These are phyloP conservation scores for Polydrusus cervinus DNA, from an alignment of 2,888 invertebrate species.

Conservation along the genomic window DNA sequence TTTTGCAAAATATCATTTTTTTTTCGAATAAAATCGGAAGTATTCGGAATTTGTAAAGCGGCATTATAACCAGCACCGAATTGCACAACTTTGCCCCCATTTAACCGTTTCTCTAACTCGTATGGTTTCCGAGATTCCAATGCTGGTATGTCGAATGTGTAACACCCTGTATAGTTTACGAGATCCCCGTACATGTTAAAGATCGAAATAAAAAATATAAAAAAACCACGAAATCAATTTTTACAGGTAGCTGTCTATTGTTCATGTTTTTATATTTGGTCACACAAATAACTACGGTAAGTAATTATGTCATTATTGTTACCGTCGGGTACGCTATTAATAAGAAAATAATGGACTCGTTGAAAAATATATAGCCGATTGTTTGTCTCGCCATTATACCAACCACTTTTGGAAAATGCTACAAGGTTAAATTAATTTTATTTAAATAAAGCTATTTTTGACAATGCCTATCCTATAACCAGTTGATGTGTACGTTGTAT, in stretches of 20 bases:
- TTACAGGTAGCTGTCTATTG: not conserved
- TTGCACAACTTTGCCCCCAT: too few relatives aligned
- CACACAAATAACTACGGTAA: not conserved
- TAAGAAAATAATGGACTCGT: slow-evolving; percentile 6
- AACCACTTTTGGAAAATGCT: not conserved
- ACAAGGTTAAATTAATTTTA: not conserved
- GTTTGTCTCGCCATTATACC: slow-evolving; percentile 7
- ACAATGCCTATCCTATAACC: not conserved
- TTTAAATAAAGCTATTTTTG: not conserved
- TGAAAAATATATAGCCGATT: not conserved
- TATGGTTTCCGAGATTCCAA: too few relatives aligned
- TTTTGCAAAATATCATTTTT: too few relatives aligned
- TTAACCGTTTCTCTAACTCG: too few relatives aligned
- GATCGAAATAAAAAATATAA: too few relatives aligned
- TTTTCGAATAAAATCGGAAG: too few relatives aligned
- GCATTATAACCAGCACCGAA: too few relatives aligned
- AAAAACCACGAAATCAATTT: not conserved
- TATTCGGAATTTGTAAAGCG: too few relatives aligned
- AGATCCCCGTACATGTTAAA: too few relatives aligned
- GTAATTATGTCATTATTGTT: not conserved
- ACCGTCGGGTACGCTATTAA: not conserved
- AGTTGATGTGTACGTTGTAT: not conserved
- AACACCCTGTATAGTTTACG: too few relatives aligned
- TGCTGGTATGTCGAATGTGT: too few relatives aligned
- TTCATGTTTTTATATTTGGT: not conserved